Conservation (phyloP, 2,888 invertebrate genomes). For the Crossocerus cetratus region DNA sequence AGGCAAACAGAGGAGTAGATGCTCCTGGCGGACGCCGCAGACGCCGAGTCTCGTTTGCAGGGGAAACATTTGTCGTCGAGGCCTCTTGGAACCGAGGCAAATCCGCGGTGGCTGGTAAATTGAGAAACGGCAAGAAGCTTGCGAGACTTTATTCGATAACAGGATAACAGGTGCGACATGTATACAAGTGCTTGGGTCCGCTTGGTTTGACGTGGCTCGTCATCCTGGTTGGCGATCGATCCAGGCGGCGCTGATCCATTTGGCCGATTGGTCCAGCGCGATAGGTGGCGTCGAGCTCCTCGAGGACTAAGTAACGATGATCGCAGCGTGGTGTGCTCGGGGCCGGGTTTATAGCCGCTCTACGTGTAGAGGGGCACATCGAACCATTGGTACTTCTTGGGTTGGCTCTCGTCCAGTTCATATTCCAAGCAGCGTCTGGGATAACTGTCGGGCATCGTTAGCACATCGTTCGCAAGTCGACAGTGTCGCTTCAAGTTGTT, state of each 20-base stretch:
- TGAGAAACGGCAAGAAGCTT: neutral
- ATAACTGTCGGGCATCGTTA: slow-evolving; percentile 56
- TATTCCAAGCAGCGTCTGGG: slow-evolving; percentile 70
- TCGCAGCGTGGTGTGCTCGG: too few species aligned
- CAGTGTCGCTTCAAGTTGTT: neutral
- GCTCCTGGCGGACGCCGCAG: neutral
- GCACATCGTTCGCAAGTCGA: slow-evolving; percentile 18
- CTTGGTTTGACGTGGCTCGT: neutral
- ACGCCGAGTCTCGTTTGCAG: too few species aligned
- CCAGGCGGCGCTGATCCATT: neutral
- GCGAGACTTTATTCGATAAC: neutral
- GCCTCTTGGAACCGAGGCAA: neutral
- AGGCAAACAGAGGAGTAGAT: neutral
- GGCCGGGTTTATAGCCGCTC: slow-evolving; percentile 8
- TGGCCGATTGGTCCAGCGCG: slow-evolving; percentile 2
- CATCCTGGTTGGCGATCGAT: neutral
- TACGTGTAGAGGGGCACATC: slow-evolving; percentile 67
- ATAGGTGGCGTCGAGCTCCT: slow-evolving; percentile 9
- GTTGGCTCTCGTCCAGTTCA: slow-evolving; percentile 67
- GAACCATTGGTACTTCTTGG: slow-evolving; percentile 72
- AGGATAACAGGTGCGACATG: neutral
- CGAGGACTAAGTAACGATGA: neutral
- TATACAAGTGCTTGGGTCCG: neutral
- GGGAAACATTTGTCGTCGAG: neutral
- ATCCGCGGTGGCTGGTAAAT: neutral